phyloP scores from a whole-genome alignment of 2,888 invertebrate genomes.

The Platynereis dumerilii region DNA sequence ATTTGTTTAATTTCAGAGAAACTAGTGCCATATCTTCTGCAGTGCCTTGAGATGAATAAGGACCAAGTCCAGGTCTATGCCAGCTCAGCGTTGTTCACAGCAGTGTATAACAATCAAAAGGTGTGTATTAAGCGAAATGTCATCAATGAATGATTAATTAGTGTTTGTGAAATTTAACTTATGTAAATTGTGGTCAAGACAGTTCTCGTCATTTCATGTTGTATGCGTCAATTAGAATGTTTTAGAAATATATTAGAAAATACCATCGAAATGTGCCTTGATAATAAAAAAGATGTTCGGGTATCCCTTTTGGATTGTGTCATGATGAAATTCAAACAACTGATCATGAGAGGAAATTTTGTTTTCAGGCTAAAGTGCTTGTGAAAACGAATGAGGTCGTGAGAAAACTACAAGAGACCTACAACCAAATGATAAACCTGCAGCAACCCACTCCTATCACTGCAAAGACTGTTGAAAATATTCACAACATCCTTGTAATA shows the following conservation, averaged over 20 bases:
- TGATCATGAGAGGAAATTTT: too few species aligned
- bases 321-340: too few species aligned
- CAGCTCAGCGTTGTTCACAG: conserved; percentile 52
- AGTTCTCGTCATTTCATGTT: too few species aligned
- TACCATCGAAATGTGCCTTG: too few species aligned
- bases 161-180: too few species aligned
- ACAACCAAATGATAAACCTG: conserved; percentile 26
- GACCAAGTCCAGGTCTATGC: conserved; percentile 43
- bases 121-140: conserved; percentile 42
- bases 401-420: conserved; percentile 32
- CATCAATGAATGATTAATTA: too few species aligned
- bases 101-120: conserved; percentile 59
- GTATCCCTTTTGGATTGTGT: too few species aligned
- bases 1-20: conserved; percentile 43
- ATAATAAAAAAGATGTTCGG: too few species aligned
- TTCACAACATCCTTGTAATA: conserved; percentile 20
- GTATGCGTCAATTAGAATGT: too few species aligned
- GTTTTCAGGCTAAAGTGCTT: conserved; percentile 34
- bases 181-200: too few species aligned
- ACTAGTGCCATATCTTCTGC: conserved; percentile 48
- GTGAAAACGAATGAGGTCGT: conserved; percentile 31
- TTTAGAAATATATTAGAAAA: too few species aligned
- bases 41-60: conserved; percentile 42
- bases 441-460: background rate
- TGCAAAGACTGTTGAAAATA: conserved; percentile 9